phyloP scores from a whole-genome alignment of 2,113 vertebrate genomes.

The Piaya cayana region DNA sequence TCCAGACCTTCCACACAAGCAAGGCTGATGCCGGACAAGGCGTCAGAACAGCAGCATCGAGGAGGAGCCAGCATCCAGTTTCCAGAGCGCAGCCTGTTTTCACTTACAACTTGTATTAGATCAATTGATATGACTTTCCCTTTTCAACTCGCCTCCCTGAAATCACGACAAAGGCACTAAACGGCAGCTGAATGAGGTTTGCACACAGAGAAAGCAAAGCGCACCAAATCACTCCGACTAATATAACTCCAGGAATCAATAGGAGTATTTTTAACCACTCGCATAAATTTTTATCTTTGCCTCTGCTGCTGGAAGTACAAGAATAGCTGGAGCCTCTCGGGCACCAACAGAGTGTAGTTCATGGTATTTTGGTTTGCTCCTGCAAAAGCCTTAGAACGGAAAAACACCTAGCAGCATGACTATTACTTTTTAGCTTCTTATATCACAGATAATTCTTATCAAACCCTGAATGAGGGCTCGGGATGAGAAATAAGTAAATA shows the following conservation, averaged over 20 bases:
- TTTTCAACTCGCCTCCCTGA: background rate
- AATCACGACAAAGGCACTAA: conserved; percentile 1
- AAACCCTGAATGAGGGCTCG: background rate
- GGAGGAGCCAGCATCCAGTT: background rate
- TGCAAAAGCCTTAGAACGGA: background rate
- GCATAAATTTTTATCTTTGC: background rate
- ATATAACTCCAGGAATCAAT: background rate
- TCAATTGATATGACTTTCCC: background rate
- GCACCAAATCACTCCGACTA: background rate
- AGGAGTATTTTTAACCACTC: conserved; percentile 1
- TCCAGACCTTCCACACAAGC: background rate
- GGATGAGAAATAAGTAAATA: background rate
- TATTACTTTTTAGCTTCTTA: background rate
- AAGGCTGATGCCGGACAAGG: background rate
- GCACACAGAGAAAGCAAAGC: background rate
- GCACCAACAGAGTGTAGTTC: background rate
- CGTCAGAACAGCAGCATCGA: fast-evolving
- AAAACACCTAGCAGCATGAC: background rate
- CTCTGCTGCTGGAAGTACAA: background rate
- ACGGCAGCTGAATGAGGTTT: background rate
- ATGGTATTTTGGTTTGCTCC: background rate
- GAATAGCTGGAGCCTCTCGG: background rate
- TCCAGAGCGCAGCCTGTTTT: background rate
- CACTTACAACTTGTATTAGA: background rate
- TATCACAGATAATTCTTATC: background rate